phyloP scores from a whole-genome alignment of 1,140 invertebrate genomes.

The Anastatus disparis region DNA sequence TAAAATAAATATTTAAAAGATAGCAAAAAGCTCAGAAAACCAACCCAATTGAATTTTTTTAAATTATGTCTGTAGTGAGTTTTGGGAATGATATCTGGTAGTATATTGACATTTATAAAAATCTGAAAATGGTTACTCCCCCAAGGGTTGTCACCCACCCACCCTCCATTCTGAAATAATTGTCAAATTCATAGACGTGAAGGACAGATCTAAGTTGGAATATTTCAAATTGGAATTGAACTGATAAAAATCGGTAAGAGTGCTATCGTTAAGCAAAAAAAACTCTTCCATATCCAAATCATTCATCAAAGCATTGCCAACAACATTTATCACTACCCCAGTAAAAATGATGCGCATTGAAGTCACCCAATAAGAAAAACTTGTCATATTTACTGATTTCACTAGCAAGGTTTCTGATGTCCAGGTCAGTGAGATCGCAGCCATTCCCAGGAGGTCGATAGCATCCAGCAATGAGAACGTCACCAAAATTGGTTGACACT shows the following conservation, averaged over 20 bases:
- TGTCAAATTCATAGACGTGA: conserved; percentile 12
- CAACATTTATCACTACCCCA: conserved; percentile 26
- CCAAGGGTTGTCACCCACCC: conserved; percentile 37
- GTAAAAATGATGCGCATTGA: conserved; percentile 38
- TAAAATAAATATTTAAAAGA: neutral
- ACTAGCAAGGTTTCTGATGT: neutral
- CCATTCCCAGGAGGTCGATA: conserved; percentile 23
- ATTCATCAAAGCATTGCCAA: conserved; percentile 16
- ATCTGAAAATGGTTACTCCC: conserved; percentile 43
- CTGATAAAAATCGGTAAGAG: too few species aligned
- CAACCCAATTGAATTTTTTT: neutral
- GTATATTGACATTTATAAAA: conserved; percentile 26
- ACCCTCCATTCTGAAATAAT: conserved; percentile 26
- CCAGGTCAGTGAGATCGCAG: conserved; percentile 15
- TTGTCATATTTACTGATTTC: neutral
- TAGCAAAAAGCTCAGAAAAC: too few species aligned
- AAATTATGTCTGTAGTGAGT: conserved; percentile 25
- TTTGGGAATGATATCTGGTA: neutral
- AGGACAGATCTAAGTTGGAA: conserved; percentile 39
- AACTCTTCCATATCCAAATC: conserved; percentile 10
- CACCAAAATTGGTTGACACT: neutral
- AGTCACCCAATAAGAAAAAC: conserved; percentile 35
- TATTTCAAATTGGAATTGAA: neutral
- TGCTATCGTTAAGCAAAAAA: conserved; percentile 13
- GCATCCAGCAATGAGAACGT: conserved; percentile 19